A percentile compares a stretch with the other conserved stretches of the same genome.
These are phyloP conservation scores for Drosophila sturtevanti DNA, from an alignment of 1,140 invertebrate species.

Conservation along the genomic window DNA sequence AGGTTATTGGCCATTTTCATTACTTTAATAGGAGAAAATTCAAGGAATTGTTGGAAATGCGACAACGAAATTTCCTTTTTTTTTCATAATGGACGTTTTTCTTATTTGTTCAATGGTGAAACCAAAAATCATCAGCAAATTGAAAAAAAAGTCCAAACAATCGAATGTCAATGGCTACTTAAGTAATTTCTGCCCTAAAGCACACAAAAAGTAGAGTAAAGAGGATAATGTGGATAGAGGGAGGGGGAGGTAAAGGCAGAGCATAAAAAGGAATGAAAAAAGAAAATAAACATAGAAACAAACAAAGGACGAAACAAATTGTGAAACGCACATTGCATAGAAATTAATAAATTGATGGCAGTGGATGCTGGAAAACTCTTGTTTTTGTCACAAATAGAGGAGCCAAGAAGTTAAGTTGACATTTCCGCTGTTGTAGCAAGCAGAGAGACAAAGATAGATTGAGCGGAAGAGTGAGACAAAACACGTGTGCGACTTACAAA, in stretches of 20 bases:
- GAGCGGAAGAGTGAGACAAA: not conserved
- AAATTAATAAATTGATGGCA: constrained; percentile 73
- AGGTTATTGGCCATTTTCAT: not conserved
- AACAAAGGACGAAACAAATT: constrained; percentile 64
- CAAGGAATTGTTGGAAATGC: not conserved
- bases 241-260: not conserved
- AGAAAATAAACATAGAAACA: constrained; percentile 27
- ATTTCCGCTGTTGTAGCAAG: constrained; percentile 58
- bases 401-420: constrained; percentile 73
- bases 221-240: not conserved
- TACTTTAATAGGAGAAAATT: not conserved
- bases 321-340: constrained; percentile 68
- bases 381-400: constrained; percentile 32
- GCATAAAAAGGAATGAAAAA: not conserved
- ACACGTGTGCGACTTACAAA: constrained; percentile 5
- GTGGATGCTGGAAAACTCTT: constrained; percentile 15
- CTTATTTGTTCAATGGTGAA: constrained; percentile 3
- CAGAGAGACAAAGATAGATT: constrained; percentile 17
- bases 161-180: constrained; percentile 60
- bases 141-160: constrained; percentile 72
- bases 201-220: not conserved
- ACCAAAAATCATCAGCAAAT: constrained; percentile 73
- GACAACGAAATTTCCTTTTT: not conserved
- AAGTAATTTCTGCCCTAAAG: constrained; percentile 41
- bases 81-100: not conserved